A percentile compares a stretch with the other conserved stretches of the same genome.
Conservation (phyloP, 2,888 invertebrate genomes). For the Drosophila neotestacea region DNA sequence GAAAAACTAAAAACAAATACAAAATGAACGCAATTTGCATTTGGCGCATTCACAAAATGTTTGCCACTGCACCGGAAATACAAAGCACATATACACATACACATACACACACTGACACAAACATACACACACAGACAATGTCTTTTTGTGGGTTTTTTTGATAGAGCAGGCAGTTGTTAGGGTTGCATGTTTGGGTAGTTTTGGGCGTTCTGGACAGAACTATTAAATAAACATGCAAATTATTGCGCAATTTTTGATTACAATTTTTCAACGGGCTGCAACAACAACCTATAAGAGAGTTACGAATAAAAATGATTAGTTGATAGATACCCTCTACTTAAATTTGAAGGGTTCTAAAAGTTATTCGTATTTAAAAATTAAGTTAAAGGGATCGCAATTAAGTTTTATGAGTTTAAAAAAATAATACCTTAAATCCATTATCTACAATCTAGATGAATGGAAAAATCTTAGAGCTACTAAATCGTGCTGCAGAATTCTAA, state of each 20-base stretch:
- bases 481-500: too few relatives aligned
- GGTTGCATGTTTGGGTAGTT: conserved; percentile 19
- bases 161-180: conserved; percentile 4
- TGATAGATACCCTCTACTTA: background rate
- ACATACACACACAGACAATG: conserved; percentile 30
- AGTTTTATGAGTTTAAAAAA: too few relatives aligned
- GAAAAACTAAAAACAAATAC: conserved; percentile 65
- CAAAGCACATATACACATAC: conserved; percentile 31
- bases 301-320: background rate
- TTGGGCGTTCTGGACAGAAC: conserved; percentile 42
- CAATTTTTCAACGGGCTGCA: conserved; percentile 71
- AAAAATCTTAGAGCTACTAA: too few relatives aligned
- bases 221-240: conserved; percentile 82
- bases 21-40: conserved; percentile 43
- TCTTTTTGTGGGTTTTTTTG: conserved; percentile 48
- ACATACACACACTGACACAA: conserved; percentile 4
- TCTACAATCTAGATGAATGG: too few relatives aligned
- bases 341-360: background rate
- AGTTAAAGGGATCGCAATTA: too few relatives aligned
- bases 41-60: conserved; percentile 73
- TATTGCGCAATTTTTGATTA: conserved; percentile 82
- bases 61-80: conserved; percentile 69
- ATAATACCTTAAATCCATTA: too few relatives aligned
- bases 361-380: background rate
- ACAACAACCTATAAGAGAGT: conserved; percentile 2